Conservation (phyloP, 2,113 vertebrate species). For the Psettodes erumei region DNA sequence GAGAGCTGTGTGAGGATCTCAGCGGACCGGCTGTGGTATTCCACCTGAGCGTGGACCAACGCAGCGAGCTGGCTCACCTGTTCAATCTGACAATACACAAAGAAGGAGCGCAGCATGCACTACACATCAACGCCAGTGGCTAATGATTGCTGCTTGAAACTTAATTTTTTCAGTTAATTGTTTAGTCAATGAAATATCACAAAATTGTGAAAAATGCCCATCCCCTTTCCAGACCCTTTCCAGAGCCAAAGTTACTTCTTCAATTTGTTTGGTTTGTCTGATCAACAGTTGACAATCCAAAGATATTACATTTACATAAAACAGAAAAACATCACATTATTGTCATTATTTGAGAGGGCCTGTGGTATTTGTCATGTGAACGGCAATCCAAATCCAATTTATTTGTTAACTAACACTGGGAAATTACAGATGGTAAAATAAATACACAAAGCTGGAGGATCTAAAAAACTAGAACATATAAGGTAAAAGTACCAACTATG, state of each 20-base stretch:
- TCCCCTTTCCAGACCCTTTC: no score
- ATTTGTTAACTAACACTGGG: no score
- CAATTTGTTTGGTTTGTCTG: background rate
- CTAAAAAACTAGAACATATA: background rate
- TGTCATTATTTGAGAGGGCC: no score
- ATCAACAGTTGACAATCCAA: no score
- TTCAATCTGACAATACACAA: conserved; percentile 87
- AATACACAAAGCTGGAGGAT: background rate
- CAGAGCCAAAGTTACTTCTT: background rate
- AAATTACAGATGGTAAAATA: background rate
- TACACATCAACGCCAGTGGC: background rate
- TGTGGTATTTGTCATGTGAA: no score
- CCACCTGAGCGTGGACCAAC: conserved; percentile 95
- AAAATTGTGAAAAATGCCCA: background rate
- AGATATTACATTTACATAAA: no score
- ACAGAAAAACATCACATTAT: no score
- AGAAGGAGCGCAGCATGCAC: conserved; percentile 16
- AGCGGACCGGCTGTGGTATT: conserved; percentile 94
- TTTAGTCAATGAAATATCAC: no score
- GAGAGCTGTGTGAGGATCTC: conserved; percentile 95
- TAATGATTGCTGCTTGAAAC: background rate
- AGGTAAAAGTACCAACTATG: background rate
- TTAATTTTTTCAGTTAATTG: background rate
- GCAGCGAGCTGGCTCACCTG: conserved; percentile 98
- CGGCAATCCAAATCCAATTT: no score